phyloP scores from a whole-genome alignment of 2,888 invertebrate species.

The Oeneis ivallda region DNA sequence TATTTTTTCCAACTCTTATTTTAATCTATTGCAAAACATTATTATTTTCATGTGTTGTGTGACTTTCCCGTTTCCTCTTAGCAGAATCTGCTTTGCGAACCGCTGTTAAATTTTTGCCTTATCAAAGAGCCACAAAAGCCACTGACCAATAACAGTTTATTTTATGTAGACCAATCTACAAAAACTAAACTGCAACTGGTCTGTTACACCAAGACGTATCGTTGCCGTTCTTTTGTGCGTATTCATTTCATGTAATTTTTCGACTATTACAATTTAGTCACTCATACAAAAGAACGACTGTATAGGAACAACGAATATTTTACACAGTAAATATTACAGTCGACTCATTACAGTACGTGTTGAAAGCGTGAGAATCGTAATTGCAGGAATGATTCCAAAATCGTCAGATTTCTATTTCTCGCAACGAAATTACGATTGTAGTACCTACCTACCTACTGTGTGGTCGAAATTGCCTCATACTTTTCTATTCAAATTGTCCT shows the following conservation, averaged over 20 bases:
- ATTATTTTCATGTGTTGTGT: no score
- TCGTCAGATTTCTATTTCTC: conserved; percentile 40
- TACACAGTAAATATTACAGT: conserved; percentile 5
- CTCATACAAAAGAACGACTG: background rate
- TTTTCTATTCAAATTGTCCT: conserved; percentile 44
- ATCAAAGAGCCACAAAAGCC: no score
- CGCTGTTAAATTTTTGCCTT: no score
- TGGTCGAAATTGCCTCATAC: conserved; percentile 41
- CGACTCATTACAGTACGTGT: conserved; percentile 26
- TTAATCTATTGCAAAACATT: background rate
- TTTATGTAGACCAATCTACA: no score
- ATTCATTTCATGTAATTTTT: no score
- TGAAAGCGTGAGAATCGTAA: conserved; percentile 43
- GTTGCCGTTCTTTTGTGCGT: no score
- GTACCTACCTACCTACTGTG: conserved; percentile 27
- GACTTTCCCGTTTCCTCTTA: no score
- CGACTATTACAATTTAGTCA: background rate
- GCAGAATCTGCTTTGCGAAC: no score
- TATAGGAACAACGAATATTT: conserved; percentile 4
- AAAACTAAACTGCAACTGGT: no score
- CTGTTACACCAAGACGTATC: no score
- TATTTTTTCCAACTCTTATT: no score
- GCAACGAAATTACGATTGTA: conserved; percentile 33
- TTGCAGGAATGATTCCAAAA: conserved; percentile 38
- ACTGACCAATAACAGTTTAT: no score